These are phyloP conservation scores for Ophion slaviceki DNA, from an alignment of 2,888 invertebrate species.

Conservation along the genomic window DNA sequence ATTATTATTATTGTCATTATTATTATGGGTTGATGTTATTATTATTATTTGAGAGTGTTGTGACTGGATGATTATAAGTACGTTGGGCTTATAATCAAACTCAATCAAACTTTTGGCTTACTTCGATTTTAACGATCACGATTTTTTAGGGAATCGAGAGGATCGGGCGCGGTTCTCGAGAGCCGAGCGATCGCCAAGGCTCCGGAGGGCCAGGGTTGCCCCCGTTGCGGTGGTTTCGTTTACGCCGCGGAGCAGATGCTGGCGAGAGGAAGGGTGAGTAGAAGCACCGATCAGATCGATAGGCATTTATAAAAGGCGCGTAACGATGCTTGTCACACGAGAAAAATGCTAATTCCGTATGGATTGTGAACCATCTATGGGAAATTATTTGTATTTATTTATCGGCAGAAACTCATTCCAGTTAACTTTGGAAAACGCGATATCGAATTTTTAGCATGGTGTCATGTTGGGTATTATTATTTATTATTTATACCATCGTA, in stretches of 20 bases:
- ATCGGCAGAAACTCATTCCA: too few relatives aligned
- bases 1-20: constrained; percentile 20
- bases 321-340: constrained; percentile 52
- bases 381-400: not conserved
- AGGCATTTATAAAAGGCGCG: constrained; percentile 23
- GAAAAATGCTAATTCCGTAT: not conserved
- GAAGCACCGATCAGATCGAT: not conserved
- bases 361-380: not conserved
- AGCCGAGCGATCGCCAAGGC: constrained; percentile 91
- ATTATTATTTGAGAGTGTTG: constrained; percentile 27
- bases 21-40: not conserved
- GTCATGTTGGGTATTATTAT: not conserved
- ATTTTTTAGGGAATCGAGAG: constrained; percentile 77
- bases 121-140: constrained; percentile 46
- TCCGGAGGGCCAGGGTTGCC: constrained; percentile 94
- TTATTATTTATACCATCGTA: not conserved
- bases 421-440: too few relatives aligned
- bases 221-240: constrained; percentile 94
- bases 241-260: constrained; percentile 97
- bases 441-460: too few relatives aligned
- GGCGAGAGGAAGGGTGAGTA: constrained; percentile 93
- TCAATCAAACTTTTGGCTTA: not conserved
- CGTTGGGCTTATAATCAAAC: constrained; percentile 31
- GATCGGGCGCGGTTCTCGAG: constrained; percentile 86
- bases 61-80: not conserved